Base-by-base conservation (phyloP, 2,888 invertebrate genomes). In the Lasioglossum morio region DNA sequence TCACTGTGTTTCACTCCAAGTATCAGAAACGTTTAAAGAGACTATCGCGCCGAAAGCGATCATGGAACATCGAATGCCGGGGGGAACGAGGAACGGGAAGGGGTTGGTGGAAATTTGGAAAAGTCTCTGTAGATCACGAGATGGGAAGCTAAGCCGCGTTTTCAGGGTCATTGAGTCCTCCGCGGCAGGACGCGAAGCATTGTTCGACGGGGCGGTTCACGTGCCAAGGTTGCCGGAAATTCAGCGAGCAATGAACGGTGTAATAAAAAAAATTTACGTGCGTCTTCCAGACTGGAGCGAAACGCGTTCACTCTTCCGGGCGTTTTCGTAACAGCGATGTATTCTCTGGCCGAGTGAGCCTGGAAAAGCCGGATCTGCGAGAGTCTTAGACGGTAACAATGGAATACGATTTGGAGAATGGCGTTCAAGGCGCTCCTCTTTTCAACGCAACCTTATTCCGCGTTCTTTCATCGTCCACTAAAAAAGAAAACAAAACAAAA, bases 191-290 rank as follows among this genome's bases (percentile, higher is more conserved):
- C 84, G 84, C 86, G 85, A 81, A 5, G 81, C 86, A 89, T 89
- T 89, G 90, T 88, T 88, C 85, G 76, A 72, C 63, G 76, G 53
- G 60, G 70, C 78, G 83, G 86, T 85, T 87, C 92, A 88, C 91
- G 92, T 92, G 93, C 91, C 92, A 92, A 93, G 91, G 90, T 88
- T 91, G 89, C 81, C 82, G 86, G 90, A 91, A 91, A 91, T 87
- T 88, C 87, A 85, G 66, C 87, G 81, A 72, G 86, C 85, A 86
- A 88, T 81, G 86, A 85, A 85, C 85, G 72, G 74, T 73, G 88
- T 77, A 86, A 88, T 92, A 89, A 90, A 91, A 90, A 85, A 87
- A 88, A 85, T 88, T 89, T 88, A 90, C 82, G 86, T 87, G 70
- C 81, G 86, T 84, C 89, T 83, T 77, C 84, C 80, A 82, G 86